Conservation (phyloP, 2,797 vertebrate genomes). For the Pseudotriccus pelzelni region DNA sequence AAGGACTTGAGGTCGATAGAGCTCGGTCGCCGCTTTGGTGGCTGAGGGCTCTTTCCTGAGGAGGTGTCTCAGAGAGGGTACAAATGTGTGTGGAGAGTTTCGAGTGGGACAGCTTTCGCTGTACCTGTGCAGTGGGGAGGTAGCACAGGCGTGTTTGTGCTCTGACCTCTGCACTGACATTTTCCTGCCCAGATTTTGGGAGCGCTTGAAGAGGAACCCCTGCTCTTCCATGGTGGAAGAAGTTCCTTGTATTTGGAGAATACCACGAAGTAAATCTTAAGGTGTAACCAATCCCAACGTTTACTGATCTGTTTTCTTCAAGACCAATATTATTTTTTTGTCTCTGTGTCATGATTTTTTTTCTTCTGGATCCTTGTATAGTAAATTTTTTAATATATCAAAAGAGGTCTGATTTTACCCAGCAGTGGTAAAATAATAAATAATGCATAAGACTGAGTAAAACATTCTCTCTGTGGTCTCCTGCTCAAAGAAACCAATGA, state of each 20-base stretch:
- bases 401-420: background rate
- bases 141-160: rapidly evolving
- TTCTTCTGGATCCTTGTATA: background rate
- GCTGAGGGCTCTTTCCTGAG: background rate
- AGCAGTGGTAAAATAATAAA: background rate
- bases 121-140: background rate
- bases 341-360: background rate
- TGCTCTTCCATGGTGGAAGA: background rate
- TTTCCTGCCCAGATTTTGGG: background rate
- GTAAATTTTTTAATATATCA: background rate
- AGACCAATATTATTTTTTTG: background rate
- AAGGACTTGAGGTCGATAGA: background rate
- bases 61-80: background rate
- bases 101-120: background rate
- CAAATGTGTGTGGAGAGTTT: background rate
- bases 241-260: background rate
- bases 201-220: background rate
- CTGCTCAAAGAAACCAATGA: background rate
- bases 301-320: background rate
- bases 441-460: background rate
- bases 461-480: background rate
- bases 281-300: rapidly evolving
- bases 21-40: background rate
- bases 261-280: background rate
- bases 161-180: background rate